A percentile compares a stretch with the other conserved stretches of the same genome.
Conservation (phyloP, 2,797 vertebrate genomes). For the Gallinago stenura region DNA sequence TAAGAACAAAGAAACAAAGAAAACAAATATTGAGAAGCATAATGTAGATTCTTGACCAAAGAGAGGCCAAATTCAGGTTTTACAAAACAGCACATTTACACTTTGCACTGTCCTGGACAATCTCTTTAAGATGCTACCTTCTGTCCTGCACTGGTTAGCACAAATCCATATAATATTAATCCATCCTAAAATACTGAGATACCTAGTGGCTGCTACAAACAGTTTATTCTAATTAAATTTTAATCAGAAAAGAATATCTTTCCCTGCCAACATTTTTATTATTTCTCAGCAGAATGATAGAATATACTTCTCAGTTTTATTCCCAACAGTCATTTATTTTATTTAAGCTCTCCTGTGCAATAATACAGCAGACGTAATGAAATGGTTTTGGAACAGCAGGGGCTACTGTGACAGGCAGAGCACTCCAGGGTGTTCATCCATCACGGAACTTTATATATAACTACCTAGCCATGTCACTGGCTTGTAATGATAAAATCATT, state of each 20-base stretch:
- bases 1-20: conserved; percentile 67
- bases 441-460: conserved; percentile 39
- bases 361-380: conserved; percentile 52
- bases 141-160: not conserved
- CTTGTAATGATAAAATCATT: conserved; percentile 43
- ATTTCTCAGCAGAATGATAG: conserved; percentile 50
- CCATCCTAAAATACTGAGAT: conserved; percentile 45
- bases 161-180: conserved; percentile 36
- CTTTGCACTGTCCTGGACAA: conserved; percentile 53
- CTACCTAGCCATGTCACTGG: conserved; percentile 16
- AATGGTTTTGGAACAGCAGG: conserved; percentile 57
- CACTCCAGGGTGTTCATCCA: conserved; percentile 7
- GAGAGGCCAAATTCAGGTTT: conserved; percentile 53
- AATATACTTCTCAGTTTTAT: conserved; percentile 53
- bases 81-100: conserved; percentile 68
- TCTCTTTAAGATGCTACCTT: conserved; percentile 35
- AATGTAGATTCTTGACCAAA: conserved; percentile 68
- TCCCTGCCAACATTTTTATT: conserved; percentile 18
- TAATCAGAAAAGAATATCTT: conserved; percentile 55
- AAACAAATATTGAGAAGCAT: conserved; percentile 67
- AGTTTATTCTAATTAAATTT: conserved; percentile 59
- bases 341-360: conserved; percentile 49
- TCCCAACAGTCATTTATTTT: conserved; percentile 62
- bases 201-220: conserved; percentile 27
- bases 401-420: conserved; percentile 28